These are phyloP conservation scores for Datnioides undecimradiatus DNA, from an alignment of 2,113 vertebrate genomes.

Conservation along the genomic window DNA sequence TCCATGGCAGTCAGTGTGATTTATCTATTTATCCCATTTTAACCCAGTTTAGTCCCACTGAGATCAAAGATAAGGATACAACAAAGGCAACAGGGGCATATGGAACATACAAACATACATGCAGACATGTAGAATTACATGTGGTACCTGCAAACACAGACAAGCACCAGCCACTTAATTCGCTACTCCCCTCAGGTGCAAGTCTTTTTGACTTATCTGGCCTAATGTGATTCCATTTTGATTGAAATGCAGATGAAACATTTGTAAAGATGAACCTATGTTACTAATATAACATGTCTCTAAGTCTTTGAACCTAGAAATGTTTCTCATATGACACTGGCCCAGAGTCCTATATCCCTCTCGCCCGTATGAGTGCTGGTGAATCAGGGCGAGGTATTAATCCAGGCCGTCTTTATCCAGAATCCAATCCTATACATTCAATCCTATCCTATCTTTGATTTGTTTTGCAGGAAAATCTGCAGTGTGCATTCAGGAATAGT, in stretches of 20 bases:
- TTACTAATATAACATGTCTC: background rate
- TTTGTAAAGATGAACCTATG: too few species aligned
- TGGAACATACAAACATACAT: too few species aligned
- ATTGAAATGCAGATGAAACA: background rate
- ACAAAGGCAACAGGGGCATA: too few species aligned
- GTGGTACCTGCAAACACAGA: too few species aligned
- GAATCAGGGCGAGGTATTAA: conserved; percentile 24
- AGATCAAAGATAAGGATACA: too few species aligned
- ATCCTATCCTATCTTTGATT: too few species aligned
- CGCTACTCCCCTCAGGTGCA: too few species aligned
- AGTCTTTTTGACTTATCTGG: background rate
- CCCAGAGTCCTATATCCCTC: background rate
- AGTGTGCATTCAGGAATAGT: conserved; percentile 33
- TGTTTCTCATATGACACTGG: background rate
- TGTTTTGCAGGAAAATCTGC: conserved; percentile 19
- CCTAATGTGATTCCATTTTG: background rate
- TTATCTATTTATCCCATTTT: too few species aligned
- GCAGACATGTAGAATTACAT: too few species aligned
- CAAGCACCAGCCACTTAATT: too few species aligned
- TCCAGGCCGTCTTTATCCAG: conserved; percentile 9
- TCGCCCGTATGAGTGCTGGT: background rate
- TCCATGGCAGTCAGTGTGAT: too few species aligned
- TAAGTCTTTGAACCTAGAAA: background rate
- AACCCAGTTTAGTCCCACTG: too few species aligned
- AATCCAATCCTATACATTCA: conserved; percentile 17